phyloP scores from a whole-genome alignment of 2,113 vertebrate species.

The Callorhinus ursinus region DNA sequence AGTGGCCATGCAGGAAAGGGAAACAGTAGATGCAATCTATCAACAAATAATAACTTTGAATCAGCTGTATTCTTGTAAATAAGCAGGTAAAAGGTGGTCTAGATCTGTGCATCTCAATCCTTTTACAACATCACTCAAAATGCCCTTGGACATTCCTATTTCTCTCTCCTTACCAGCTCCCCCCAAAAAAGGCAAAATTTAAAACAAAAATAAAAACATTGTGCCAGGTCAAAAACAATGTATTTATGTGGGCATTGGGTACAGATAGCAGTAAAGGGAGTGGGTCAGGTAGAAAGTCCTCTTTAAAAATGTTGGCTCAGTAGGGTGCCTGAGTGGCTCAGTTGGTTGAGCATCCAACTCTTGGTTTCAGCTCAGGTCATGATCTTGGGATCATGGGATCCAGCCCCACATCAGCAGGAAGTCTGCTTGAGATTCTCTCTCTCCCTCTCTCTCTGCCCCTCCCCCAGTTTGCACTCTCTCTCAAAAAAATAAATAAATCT shows the following conservation, averaged over 20 bases:
- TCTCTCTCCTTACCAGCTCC: not conserved
- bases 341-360: not conserved
- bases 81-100: not conserved
- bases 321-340: not conserved
- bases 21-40: not conserved
- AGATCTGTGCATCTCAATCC: not conserved
- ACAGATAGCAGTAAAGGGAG: not conserved
- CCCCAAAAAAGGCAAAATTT: not conserved
- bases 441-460: not conserved
- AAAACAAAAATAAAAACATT: not conserved
- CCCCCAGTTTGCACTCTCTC: not conserved
- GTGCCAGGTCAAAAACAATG: not conserved
- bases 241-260: not conserved
- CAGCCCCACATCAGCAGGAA: not conserved
- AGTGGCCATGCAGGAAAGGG: not conserved
- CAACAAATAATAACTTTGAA: not conserved
- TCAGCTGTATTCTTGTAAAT: not conserved
- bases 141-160: not conserved
- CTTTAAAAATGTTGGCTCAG: not conserved
- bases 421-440: not conserved
- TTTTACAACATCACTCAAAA: not conserved
- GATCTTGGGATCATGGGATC: not conserved
- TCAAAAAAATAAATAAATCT: not conserved
- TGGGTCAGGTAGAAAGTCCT: not conserved
- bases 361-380: not conserved